Percentiles rank a stretch among this genome's conserved stretches.
phyloP scores from a whole-genome alignment of 2,797 vertebrate genomes.

The Manis pentadactyla region DNA sequence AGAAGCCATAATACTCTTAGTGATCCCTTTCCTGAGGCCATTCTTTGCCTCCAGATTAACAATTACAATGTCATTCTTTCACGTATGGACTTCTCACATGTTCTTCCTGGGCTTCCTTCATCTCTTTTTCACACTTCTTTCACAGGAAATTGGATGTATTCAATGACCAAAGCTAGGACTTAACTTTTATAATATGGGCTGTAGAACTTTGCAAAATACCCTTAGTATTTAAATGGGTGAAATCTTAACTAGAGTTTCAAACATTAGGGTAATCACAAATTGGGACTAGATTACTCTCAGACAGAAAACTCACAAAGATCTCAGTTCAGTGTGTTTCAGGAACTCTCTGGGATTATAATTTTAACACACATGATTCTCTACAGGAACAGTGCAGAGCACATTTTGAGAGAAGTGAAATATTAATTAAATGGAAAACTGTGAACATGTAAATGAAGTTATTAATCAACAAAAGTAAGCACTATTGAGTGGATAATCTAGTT shows the following conservation, averaged over 20 bases:
- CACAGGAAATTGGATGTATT: constrained; percentile 29
- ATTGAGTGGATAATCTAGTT: neutral
- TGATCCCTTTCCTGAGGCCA: neutral
- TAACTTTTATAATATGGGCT: neutral
- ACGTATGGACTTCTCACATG: neutral
- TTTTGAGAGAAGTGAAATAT: neutral
- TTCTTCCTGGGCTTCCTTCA: neutral
- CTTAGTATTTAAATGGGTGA: neutral
- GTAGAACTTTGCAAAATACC: constrained; percentile 11
- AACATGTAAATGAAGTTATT: neutral
- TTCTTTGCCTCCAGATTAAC: constrained; percentile 57
- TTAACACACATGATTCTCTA: neutral
- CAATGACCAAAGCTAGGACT: neutral
- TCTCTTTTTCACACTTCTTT: constrained; percentile 25
- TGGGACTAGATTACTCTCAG: neutral
- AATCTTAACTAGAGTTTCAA: neutral
- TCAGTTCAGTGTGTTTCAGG: neutral
- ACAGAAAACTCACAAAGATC: neutral
- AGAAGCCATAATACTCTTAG: neutral
- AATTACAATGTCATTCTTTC: constrained; percentile 1
- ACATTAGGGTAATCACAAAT: neutral
- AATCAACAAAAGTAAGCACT: neutral
- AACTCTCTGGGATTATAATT: neutral
- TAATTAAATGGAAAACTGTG: neutral
- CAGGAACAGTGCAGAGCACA: neutral